Evolutionary conservation across 2,797 vertebrate species (phyloP).

Genomic region (Aulostomus chinensis): DNA sequence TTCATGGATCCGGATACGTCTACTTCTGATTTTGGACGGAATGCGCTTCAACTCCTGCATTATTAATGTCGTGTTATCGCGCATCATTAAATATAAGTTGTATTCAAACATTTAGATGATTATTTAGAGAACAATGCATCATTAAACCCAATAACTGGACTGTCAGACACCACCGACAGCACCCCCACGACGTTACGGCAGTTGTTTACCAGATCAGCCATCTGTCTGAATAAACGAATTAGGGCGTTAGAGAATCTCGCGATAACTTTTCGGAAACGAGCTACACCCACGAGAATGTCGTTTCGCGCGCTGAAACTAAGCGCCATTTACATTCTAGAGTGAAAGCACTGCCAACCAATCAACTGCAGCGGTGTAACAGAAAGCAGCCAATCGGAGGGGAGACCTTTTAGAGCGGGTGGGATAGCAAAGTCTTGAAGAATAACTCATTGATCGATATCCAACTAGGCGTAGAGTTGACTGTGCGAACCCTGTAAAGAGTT

Average conservation of each 20-base stretch:
- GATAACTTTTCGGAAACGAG: slow-evolving; percentile 49
- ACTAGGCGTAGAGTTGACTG: slow-evolving; percentile 57
- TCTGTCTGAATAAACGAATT: slow-evolving; percentile 22
- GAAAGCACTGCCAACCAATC: slow-evolving; percentile 62
- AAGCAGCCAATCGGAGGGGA: slow-evolving; percentile 52
- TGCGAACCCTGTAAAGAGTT: slow-evolving; percentile 39
- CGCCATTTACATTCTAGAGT: slow-evolving; percentile 63
- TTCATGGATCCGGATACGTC: no score
- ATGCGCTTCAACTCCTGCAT: no score
- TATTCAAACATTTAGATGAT: no score
- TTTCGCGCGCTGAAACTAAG: slow-evolving; percentile 86
- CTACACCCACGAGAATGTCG: slow-evolving; percentile 77
- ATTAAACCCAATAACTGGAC: background rate
- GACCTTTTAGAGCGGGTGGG: slow-evolving; percentile 64
- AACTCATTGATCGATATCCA: slow-evolving; percentile 81
- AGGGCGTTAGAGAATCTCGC: slow-evolving; percentile 63
- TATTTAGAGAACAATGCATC: background rate
- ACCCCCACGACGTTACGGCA: background rate
- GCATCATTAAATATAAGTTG: no score
- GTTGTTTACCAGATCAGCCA: slow-evolving; percentile 47
- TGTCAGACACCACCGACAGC: background rate
- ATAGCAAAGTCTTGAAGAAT: slow-evolving; percentile 81
- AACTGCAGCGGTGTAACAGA: accelerated
- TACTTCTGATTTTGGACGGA: no score
- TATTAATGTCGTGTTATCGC: no score